Percentiles rank a stretch among this genome's conserved stretches.
These are phyloP conservation scores for Melospiza georgiana DNA, from an alignment of 2,113 vertebrate species.

Conservation along the genomic window DNA sequence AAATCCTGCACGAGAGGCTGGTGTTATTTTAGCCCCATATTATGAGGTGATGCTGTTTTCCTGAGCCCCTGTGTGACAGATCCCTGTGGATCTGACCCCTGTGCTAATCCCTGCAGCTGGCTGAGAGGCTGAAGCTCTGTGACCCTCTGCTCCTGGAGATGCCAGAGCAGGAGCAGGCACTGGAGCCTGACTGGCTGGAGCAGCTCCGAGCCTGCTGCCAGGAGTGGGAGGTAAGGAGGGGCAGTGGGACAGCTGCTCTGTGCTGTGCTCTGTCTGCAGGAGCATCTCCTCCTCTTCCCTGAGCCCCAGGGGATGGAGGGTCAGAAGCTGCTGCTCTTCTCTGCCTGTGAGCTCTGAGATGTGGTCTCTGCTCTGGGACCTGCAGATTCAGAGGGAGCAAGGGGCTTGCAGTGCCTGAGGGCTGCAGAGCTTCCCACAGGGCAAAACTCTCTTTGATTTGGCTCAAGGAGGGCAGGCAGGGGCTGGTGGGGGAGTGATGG, in stretches of 20 bases:
- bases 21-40: accelerated
- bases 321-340: accelerated
- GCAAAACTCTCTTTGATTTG: neutral
- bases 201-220: slow-evolving; percentile 64
- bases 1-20: neutral
- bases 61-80: accelerated
- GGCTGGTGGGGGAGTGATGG: neutral
- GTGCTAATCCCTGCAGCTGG: slow-evolving; percentile 69
- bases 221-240: slow-evolving; percentile 71
- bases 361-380: neutral
- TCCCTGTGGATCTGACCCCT: accelerated
- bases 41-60: neutral
- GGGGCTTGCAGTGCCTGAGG: neutral
- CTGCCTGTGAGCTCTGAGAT: neutral
- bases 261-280: neutral
- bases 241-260: neutral
- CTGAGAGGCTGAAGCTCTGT: slow-evolving; percentile 81
- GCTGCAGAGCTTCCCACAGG: neutral
- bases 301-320: neutral
- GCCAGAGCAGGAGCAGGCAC: neutral
- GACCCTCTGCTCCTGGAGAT: slow-evolving; percentile 80
- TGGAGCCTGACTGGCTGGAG: slow-evolving; percentile 83
- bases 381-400: neutral
- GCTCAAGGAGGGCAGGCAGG: neutral
- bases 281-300: neutral